Evolutionary conservation across 2,888 invertebrate genomes (phyloP).

Genomic region (Leptinotarsa peninsularis): DNA sequence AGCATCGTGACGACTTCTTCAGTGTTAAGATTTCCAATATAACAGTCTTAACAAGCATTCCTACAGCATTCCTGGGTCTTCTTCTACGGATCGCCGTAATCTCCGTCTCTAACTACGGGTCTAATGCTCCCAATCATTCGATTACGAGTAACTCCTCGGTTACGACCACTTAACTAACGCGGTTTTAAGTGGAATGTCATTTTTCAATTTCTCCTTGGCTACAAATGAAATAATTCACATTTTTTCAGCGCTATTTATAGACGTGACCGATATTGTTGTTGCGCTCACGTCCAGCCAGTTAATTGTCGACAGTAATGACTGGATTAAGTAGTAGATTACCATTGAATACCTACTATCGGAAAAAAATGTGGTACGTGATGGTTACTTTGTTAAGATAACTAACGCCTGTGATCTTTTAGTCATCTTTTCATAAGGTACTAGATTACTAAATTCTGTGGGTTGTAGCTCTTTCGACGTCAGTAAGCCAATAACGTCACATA

Average conservation of each 20-base stretch:
- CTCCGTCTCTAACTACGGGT: not conserved
- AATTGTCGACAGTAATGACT: conserved; percentile 12
- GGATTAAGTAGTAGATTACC: not conserved
- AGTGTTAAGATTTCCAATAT: no score
- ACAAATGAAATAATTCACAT: conserved; percentile 21
- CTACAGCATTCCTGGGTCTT: not conserved
- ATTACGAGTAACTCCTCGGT: not conserved
- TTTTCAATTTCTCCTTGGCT: conserved; percentile 19
- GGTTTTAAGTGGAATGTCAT: conserved; percentile 25
- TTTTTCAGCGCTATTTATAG: conserved; percentile 35
- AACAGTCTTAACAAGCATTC: no score
- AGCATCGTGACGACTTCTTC: no score
- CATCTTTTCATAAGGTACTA: no score
- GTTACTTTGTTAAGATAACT: no score
- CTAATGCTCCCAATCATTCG: conserved; percentile 4
- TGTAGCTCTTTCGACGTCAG: no score
- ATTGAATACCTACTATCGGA: not conserved
- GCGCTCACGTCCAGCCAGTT: conserved; percentile 2
- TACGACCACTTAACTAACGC: conserved; percentile 1
- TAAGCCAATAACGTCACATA: no score
- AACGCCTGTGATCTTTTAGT: no score
- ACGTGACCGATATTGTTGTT: conserved; percentile 31
- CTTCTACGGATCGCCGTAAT: not conserved
- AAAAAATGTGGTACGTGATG: not conserved
- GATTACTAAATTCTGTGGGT: no score